Base-by-base conservation (phyloP, 2,797 vertebrate genomes). In the Molossus alvarezi region DNA sequence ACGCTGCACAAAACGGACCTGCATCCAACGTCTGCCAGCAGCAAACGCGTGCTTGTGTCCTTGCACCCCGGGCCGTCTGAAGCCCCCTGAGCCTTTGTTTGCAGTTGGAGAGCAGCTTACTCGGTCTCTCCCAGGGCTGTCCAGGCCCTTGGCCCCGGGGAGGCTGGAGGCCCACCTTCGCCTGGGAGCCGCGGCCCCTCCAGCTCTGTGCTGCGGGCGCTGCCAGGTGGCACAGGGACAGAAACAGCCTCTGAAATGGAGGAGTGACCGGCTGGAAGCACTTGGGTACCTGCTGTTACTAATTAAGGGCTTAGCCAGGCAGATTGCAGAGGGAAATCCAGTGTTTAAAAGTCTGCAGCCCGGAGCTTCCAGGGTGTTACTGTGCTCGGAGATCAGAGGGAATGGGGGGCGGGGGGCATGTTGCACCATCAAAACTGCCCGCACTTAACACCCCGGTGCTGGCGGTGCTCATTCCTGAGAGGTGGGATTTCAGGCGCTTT, bases 211-310 rank as follows among this genome's bases (percentile, higher is more conserved):
- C 94, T 33, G 25, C 80, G 76, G 84, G 94, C 87, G 95, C 95
- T 97, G 97, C 87, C 93, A 10, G 3, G 64, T 91, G 97, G 71
- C 96, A 96, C 45, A 23, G 41, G 81, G 96, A 97, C 97, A 95
- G 77, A 97, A 98, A 97, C 97, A 96, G 79, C 96, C 0, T 6
- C 97, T 97, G 96, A 97, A 98, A 97, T 95, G 97, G 76, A 88
- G 93, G 95, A 92, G 97, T 95, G 97, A 96, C 98, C 98, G 97
- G 92, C 98, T 97, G 96, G 98, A 98, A 98, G 98, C 95, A 98
- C 97, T 97, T 98, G 17, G 97, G 97, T 98, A 98, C 98, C 98
- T 98, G 98, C 98, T 98, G 98, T 98, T 98, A 88, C 97, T 98
- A 97, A 97, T 98, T 98, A 98, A 33, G 41, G 97, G 97, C 96